Base-by-base conservation (phyloP, 2,797 vertebrate species). In the Chelon auratus region DNA sequence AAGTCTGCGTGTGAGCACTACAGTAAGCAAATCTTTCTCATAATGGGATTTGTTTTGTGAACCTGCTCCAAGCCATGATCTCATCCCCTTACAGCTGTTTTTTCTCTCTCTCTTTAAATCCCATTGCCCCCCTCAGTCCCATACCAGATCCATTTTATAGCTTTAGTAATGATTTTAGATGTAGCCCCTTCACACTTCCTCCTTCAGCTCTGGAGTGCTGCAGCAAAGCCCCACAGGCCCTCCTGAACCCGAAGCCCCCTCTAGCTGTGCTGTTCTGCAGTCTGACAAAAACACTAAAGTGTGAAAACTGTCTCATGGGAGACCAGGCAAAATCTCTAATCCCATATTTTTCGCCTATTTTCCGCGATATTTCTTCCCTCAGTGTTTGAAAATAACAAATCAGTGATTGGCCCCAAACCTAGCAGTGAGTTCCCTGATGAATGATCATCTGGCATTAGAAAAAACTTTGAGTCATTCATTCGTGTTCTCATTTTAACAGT, bases 11-110 rank as follows among this genome's bases (percentile, higher is more conserved):
- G 64, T 69, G 61, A 53, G 24, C 0, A 20, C 58, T 13, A 24
- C 55, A 67, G 62, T 68, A 61, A 77, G 50, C 63, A 80, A 68
- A 48, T 82, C 30, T 54, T 26, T 71, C 53, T 77, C 50, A 22
- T 87, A 82, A 87, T 77, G 65, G 71, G 66, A 85, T 92, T 88
- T 82, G 55, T 88, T 79, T 79, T 65, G 73, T 78, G 63, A 82
- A 77, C 50, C 51, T 64, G 20, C 59, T 81, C 73, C 63, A 72
- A 84, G 70, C 80, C 75, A 69, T 89, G 86, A 89, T 87, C 79
- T 89, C 78, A 86, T 81, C 67, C 72, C 74, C 77, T 86, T 24
- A 54, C 75, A 61, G 59, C 40, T 13, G 67, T 79, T 62, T 18
- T 54, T 68, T 61, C 48, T 56, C 63, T 51, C 51, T 22, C 24